A percentile compares a stretch with the other conserved stretches of the same genome.
These are phyloP conservation scores for Drosophila paranaensis DNA, from an alignment of 2,888 invertebrate genomes.

Conservation along the genomic window DNA sequence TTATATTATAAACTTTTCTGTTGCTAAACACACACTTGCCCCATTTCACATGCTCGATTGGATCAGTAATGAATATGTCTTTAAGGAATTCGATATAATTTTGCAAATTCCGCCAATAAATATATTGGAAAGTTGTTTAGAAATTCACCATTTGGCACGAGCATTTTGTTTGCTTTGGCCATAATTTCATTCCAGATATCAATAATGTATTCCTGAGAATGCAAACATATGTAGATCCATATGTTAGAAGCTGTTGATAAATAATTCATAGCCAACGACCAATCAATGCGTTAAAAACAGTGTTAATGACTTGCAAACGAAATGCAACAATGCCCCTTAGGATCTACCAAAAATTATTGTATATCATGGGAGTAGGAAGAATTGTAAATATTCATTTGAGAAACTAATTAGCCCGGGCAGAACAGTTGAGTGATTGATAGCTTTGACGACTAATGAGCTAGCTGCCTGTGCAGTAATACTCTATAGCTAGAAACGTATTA, in stretches of 20 bases:
- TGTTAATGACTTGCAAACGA: slow-evolving; percentile 65
- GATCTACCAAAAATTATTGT: slow-evolving; percentile 20
- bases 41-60: background rate
- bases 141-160: slow-evolving; percentile 22
- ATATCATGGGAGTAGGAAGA: slow-evolving; percentile 24
- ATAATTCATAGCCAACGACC: slow-evolving; percentile 39
- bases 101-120: slow-evolving; percentile 6
- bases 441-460: slow-evolving; percentile 49
- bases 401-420: slow-evolving; percentile 57
- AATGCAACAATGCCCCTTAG: slow-evolving; percentile 56
- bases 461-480: slow-evolving; percentile 4
- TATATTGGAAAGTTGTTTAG: slow-evolving; percentile 30
- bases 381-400: slow-evolving; percentile 14
- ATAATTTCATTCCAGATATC: slow-evolving; percentile 3
- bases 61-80: slow-evolving; percentile 9
- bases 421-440: slow-evolving; percentile 58
- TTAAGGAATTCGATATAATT: slow-evolving; percentile 22
- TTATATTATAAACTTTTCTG: slow-evolving; percentile 1
- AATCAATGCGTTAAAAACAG: slow-evolving; percentile 53
- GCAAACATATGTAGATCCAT: slow-evolving; percentile 5
- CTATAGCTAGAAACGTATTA: background rate
- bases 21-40: background rate
- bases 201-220: slow-evolving; percentile 2
- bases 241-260: background rate
- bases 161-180: slow-evolving; percentile 13